Conservation (phyloP, 2,888 invertebrate genomes). For the Cantharis flavilabris region DNA sequence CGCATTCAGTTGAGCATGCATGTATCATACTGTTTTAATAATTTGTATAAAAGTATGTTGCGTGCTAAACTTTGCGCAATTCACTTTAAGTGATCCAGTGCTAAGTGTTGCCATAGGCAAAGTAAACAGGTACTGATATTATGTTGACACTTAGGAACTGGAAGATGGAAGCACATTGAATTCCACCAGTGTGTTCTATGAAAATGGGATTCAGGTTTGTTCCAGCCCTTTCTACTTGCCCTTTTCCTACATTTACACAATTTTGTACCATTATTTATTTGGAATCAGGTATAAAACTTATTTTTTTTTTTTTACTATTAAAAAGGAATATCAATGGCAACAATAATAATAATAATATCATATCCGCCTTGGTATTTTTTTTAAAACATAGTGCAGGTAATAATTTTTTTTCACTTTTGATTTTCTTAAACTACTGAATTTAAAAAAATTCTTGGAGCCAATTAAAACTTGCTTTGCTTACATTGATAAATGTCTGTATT, state of each 20-base stretch:
- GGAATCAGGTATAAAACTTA: slow-evolving; percentile 23
- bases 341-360: neutral
- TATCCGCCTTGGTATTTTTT: neutral
- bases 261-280: slow-evolving; percentile 21
- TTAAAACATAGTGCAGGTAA: neutral
- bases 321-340: neutral
- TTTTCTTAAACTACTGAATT: neutral
- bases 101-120: slow-evolving; percentile 51
- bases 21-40: neutral
- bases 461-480: neutral
- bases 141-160: slow-evolving; percentile 56
- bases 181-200: slow-evolving; percentile 53
- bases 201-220: slow-evolving; percentile 56
- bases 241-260: slow-evolving; percentile 22
- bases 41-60: neutral
- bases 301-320: neutral
- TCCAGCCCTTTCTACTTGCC: slow-evolving; percentile 49
- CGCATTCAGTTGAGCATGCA: slow-evolving; percentile 21
- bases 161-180: slow-evolving; percentile 54
- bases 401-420: neutral
- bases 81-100: slow-evolving; percentile 42
- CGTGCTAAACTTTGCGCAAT: slow-evolving; percentile 16
- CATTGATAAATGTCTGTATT: neutral
- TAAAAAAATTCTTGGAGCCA: neutral
- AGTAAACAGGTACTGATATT: slow-evolving; percentile 41